Percentiles rank a stretch among this genome's conserved stretches.
These are phyloP conservation scores for Orgyia antiqua DNA, from an alignment of 2,888 invertebrate genomes.

Conservation along the genomic window DNA sequence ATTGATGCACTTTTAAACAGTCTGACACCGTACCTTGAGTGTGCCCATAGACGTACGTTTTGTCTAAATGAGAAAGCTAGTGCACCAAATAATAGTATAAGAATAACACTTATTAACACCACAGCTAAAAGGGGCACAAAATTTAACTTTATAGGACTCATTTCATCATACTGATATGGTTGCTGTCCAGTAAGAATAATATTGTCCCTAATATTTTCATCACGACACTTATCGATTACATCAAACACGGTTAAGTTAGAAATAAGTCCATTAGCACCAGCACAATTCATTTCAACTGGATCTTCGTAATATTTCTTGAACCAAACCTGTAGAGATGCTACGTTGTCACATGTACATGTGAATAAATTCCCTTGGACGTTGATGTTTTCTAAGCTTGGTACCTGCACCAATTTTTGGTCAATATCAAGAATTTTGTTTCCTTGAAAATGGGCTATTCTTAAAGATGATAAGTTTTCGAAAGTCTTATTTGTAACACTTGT, in stretches of 20 bases:
- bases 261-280: slow-evolving; percentile 66
- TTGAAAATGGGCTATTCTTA: slow-evolving; percentile 85
- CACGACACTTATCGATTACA: slow-evolving; percentile 68
- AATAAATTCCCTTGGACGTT: slow-evolving; percentile 86
- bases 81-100: slow-evolving; percentile 83
- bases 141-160: slow-evolving; percentile 80
- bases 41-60: slow-evolving; percentile 88
- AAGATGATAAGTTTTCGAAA: slow-evolving; percentile 83
- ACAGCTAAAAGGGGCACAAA: slow-evolving; percentile 87
- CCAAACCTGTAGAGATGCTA: slow-evolving; percentile 82
- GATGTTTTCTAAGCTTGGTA: slow-evolving; percentile 79
- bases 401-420: slow-evolving; percentile 80
- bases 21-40: slow-evolving; percentile 87
- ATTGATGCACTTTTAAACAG: slow-evolving; percentile 82
- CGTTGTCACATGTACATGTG: slow-evolving; percentile 86
- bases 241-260: slow-evolving; percentile 69
- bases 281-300: slow-evolving; percentile 82
- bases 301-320: slow-evolving; percentile 80
- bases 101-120: slow-evolving; percentile 83
- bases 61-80: slow-evolving; percentile 87
- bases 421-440: slow-evolving; percentile 86
- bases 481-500: slow-evolving; percentile 84
- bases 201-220: slow-evolving; percentile 71
- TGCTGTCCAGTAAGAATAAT: slow-evolving; percentile 76
- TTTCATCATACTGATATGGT: slow-evolving; percentile 81